Evolutionary conservation across 2,797 vertebrate genomes (phyloP).

Genomic region (Pangasius sanitwongsei): DNA sequence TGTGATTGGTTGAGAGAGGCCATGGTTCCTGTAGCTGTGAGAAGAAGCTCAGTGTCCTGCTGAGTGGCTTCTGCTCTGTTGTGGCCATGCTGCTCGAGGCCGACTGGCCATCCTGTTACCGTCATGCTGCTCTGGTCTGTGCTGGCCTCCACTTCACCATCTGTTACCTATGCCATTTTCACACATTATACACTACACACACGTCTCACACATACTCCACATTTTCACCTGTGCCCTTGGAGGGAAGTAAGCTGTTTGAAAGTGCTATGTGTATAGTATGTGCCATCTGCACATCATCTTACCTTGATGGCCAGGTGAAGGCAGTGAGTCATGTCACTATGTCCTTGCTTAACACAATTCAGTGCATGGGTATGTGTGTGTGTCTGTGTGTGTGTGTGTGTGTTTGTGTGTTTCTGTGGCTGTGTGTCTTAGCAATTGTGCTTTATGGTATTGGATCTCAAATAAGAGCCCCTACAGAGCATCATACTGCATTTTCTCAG

Average conservation of each 20-base stretch:
- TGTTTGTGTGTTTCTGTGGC: background rate
- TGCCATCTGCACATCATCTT: slow-evolving; percentile 19
- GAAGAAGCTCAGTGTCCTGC: slow-evolving; percentile 44
- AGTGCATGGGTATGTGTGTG: slow-evolving; percentile 12
- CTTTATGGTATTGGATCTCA: slow-evolving; percentile 18
- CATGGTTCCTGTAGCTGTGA: slow-evolving; percentile 43
- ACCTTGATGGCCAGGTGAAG: background rate
- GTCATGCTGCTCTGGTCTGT: slow-evolving; percentile 44
- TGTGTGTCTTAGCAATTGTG: background rate
- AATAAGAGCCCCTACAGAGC: slow-evolving; percentile 18
- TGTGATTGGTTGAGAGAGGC: slow-evolving; percentile 49
- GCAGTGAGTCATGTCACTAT: slow-evolving; percentile 2
- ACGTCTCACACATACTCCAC: slow-evolving; percentile 31
- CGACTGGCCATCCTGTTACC: slow-evolving; percentile 42
- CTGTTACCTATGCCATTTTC: slow-evolving; percentile 45
- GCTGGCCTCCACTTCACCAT: slow-evolving; percentile 48
- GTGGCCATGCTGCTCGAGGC: slow-evolving; percentile 26
- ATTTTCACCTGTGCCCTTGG: slow-evolving; percentile 40
- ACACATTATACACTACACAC: slow-evolving; percentile 42
- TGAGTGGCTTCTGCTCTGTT: slow-evolving; percentile 49
- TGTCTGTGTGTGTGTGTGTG: slow-evolving; percentile 4
- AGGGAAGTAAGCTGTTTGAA: slow-evolving; percentile 27
- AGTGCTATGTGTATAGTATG: slow-evolving; percentile 24
- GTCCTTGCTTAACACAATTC: slow-evolving; percentile 12
- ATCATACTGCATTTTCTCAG: slow-evolving; percentile 20